Percentiles rank a stretch among this genome's conserved stretches.
These are phyloP conservation scores for Heliconius himera DNA, from an alignment of 1,140 invertebrate genomes.

Conservation along the genomic window DNA sequence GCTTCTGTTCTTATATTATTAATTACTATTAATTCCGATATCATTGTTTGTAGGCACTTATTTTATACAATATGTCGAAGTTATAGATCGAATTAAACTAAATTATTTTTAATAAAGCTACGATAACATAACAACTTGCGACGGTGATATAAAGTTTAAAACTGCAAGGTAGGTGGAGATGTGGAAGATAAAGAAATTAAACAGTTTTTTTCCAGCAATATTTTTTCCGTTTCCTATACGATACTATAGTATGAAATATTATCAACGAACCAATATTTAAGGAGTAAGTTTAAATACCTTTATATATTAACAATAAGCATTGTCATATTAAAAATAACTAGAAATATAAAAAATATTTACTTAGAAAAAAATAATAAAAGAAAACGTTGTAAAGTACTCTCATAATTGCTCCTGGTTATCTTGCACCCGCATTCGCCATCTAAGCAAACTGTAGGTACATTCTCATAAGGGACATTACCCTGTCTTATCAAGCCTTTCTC, in stretches of 20 bases:
- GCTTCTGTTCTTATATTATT: too few species aligned
- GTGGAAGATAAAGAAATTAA: too few species aligned
- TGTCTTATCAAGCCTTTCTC: conserved; percentile 42
- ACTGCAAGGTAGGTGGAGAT: too few species aligned
- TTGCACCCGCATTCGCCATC: conserved; percentile 22
- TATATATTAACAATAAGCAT: too few species aligned
- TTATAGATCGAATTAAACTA: background rate
- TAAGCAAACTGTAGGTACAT: conserved; percentile 33
- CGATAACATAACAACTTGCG: background rate
- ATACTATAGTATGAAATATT: background rate
- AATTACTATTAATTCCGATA: too few species aligned
- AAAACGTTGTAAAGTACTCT: background rate
- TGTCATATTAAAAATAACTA: too few species aligned
- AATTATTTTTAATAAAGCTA: background rate
- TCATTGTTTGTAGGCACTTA: too few species aligned
- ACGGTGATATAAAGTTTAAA: background rate
- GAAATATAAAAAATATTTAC: too few species aligned
- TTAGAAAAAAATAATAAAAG: background rate
- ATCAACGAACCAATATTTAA: too few species aligned
- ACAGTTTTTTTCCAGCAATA: too few species aligned
- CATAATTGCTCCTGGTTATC: conserved; percentile 25
- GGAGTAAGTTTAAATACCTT: too few species aligned
- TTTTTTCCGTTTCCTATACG: background rate
- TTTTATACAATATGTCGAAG: background rate
- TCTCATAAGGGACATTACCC: conserved; percentile 44